These are phyloP conservation scores for Pachypanchax playfairii DNA, from an alignment of 2,113 vertebrate species.

Conservation along the genomic window DNA sequence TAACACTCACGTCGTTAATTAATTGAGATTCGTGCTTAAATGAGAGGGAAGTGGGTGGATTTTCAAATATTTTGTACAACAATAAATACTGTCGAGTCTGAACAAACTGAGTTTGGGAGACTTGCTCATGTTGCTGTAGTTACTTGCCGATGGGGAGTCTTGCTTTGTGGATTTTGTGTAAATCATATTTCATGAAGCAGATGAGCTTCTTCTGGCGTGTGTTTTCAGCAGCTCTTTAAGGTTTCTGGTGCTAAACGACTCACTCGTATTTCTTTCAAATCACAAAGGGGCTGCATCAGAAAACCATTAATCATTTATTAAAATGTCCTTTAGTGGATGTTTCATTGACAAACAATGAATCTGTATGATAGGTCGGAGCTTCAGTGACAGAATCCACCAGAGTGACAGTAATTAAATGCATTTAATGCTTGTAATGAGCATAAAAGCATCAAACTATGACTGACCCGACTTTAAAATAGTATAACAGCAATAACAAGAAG, in stretches of 20 bases:
- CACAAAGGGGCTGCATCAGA: not conserved
- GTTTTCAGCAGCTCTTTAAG: constrained; percentile 8
- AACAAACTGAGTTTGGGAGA: constrained; percentile 21
- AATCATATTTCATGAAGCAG: constrained; percentile 10
- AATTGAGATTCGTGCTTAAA: no score
- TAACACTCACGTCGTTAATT: no score
- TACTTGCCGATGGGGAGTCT: not conserved
- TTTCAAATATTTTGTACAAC: no score
- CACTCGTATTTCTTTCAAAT: not conserved
- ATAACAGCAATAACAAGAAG: not conserved
- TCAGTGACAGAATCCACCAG: not conserved
- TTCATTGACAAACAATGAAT: constrained; percentile 1
- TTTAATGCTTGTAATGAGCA: not conserved
- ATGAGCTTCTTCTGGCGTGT: constrained; percentile 1
- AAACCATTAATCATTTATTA: not conserved
- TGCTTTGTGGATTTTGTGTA: constrained; percentile 2
- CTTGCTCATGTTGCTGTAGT: not conserved
- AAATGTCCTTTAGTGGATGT: not conserved
- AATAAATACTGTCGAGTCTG: not conserved
- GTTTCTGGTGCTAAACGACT: constrained; percentile 4
- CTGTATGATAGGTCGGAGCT: not conserved
- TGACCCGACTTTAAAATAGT: not conserved
- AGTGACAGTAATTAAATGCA: not conserved
- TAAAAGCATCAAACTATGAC: not conserved
- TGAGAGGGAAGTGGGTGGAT: no score